Evolutionary conservation across 2,888 invertebrate species (phyloP), one percentile per base, ranked within the genome.

Genomic region (Cyclophora albipunctata): DNA sequence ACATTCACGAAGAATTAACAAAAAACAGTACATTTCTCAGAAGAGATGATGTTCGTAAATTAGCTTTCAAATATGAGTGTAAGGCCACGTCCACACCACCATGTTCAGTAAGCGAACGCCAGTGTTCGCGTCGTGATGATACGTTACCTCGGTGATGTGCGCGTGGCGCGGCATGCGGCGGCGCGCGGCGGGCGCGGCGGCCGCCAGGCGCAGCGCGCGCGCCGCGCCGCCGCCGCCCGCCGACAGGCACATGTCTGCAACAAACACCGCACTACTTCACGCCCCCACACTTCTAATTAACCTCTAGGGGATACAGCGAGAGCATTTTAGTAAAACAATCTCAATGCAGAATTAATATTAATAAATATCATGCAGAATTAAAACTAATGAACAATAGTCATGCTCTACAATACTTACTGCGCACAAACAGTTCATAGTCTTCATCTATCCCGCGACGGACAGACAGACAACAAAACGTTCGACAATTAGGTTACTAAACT

Each of bases 91-190:
- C 20, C 20, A 20, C 20, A 20, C 20, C 20, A 20, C 20, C 20
- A 20, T 20, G 20, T 20, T 20, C 20, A 20, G 20, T 20, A 20
- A 20, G 20, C 20, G 20, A 20, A 20, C 20, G 20, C 20, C 20
- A 20, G 20, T 20, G 20, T 20, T 20, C 20, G 20, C 20, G 20
- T 20, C 20, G 20, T 20, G 20, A 20, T 20, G 20, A 20, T n/a
- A n/a, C 37, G 4, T 54, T 48, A 84, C 85, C 83, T 92, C 90
- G 60, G 91, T 89, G 41, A 90, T 89, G 63, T 93, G 37, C 91
- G 57, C 92, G 91, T 93, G 93, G 50, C 95, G 81, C 0, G 95
- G 94, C 59, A 95, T 83, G 7, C 95, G 88, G 54, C 91, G 90
- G 49, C 94, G 86, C 34, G 92, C 90, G 20, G 92, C 83, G 0